Base-by-base conservation (phyloP, 92 coral and sea anemone species). In the Epizoanthus stellaris region DNA sequence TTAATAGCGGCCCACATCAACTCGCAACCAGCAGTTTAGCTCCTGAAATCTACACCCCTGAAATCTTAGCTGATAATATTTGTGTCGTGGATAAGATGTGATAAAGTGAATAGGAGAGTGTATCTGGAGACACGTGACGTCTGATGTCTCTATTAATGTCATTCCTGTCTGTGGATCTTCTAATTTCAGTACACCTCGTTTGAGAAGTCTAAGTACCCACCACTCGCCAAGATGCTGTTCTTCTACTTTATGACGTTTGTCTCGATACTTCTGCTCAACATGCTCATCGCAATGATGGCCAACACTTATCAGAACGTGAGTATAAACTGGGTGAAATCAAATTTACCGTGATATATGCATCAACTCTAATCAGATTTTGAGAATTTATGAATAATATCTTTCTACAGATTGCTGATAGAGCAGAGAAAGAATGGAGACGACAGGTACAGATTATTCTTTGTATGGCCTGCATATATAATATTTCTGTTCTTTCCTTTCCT, bases 211-310 rank as follows among this genome's bases (percentile, higher is more conserved):
- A 87, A 87, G 85, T 91, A 94, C 70, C 89, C 98, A 0, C 30
- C 85, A 0, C 52, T 94, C 49, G 93, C 98, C 9, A 94, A 94
- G 86, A 43, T 94, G 62, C 53, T 92, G 77, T 94, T 94, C 67
- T 94, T 94, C 75, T 94, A 94, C 88, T 94, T 94, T 80, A 94
- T 92, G 95, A 60, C 93, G 45, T 92, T 94, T 45, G 93, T 94
- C 47, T 86, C 93, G 14, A 92, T 94, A 25, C 76, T 94, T 72
- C 86, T 94, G n/a, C 90, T 94, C 66, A 94, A 94, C 67, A 94
- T 94, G 98, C 71, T 94, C 85, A 94, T 94, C 71, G 98, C 98
- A 39, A 94, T 94, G 98, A 94, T 94, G 98, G 95, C 98, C 40
- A 92, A 89, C 87, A 94, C 98, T 1, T 94, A 94, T 60, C 98